Percentiles rank a stretch among this genome's conserved stretches.
Conservation (phyloP, 2,113 vertebrate species). For the Carettochelys insculpta region DNA sequence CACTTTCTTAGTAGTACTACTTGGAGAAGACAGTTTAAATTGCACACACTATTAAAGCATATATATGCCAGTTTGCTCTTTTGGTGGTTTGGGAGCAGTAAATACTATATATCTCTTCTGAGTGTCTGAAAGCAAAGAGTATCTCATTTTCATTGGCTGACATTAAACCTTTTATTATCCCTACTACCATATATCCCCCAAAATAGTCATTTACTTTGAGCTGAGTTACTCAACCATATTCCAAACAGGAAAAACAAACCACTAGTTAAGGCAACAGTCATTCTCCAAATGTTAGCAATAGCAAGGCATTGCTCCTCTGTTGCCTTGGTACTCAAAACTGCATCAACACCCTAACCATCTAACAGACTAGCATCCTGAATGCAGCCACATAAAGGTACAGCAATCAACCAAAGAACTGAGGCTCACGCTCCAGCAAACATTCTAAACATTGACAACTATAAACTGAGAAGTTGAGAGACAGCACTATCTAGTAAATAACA, state of each 20-base stretch:
- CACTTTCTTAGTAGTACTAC: neutral
- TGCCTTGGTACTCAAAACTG: neutral
- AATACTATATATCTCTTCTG: neutral
- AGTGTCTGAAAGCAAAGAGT: neutral
- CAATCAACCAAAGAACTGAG: fast-evolving
- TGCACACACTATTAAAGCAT: neutral
- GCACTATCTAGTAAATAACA: neutral
- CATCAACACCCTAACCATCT: neutral
- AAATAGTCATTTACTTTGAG: neutral
- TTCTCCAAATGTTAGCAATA: neutral
- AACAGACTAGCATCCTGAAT: fast-evolving
- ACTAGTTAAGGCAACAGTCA: neutral
- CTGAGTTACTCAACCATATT: neutral
- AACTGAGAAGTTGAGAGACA: neutral
- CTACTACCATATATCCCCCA: neutral
- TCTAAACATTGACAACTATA: neutral
- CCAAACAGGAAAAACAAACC: neutral
- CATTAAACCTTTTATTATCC: neutral
- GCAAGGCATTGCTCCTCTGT: neutral
- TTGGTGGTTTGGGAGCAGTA: neutral
- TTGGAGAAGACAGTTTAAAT: neutral
- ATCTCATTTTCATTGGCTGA: neutral
- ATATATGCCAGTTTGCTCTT: neutral
- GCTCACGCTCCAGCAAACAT: fast-evolving
- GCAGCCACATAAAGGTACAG: neutral